Conservation (phyloP, 2,113 vertebrate species). For the Manacus vitellinus region DNA sequence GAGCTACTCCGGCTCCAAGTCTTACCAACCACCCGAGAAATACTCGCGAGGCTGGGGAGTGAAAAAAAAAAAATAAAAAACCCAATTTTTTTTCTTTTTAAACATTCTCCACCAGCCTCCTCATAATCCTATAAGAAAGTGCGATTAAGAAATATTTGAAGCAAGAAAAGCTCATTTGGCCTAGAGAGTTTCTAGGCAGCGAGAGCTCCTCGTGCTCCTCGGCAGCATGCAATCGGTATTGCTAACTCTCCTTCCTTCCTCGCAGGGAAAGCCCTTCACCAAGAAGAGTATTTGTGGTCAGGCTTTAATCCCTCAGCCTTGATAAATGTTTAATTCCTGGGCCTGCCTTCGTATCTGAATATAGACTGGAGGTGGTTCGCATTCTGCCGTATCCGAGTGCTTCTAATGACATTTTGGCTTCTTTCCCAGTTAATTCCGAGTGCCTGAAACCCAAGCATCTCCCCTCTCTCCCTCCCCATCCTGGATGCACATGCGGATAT, state of each 20-base stretch:
- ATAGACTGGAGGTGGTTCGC: constrained; percentile 52
- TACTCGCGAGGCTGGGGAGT: neutral
- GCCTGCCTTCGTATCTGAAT: constrained; percentile 25
- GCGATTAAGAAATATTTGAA: constrained; percentile 68
- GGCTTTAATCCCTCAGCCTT: constrained; percentile 59
- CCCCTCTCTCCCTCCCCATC: constrained; percentile 27
- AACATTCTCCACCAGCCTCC: constrained; percentile 52
- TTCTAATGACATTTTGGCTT: constrained; percentile 73
- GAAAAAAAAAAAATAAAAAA: neutral
- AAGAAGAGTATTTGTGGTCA: constrained; percentile 59
- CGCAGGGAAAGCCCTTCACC: constrained; percentile 18
- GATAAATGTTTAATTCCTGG: constrained; percentile 69
- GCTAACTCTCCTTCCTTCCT: constrained; percentile 47
- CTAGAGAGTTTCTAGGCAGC: neutral
- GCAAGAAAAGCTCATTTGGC: constrained; percentile 65
- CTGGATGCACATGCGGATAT: constrained; percentile 12
- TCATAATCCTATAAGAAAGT: constrained; percentile 72
- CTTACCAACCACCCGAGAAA: constrained; percentile 51
- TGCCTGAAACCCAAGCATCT: constrained; percentile 54
- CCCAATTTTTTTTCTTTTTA: neutral
- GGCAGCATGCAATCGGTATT: neutral
- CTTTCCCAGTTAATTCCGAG: constrained; percentile 64
- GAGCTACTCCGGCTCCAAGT: constrained; percentile 44
- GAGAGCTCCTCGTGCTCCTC: neutral
- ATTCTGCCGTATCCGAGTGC: constrained; percentile 46